Evolutionary conservation across 2,113 vertebrate genomes (phyloP), one percentile per base, ranked within the genome.

Genomic region (Protobothrops mucrosquamatus): DNA sequence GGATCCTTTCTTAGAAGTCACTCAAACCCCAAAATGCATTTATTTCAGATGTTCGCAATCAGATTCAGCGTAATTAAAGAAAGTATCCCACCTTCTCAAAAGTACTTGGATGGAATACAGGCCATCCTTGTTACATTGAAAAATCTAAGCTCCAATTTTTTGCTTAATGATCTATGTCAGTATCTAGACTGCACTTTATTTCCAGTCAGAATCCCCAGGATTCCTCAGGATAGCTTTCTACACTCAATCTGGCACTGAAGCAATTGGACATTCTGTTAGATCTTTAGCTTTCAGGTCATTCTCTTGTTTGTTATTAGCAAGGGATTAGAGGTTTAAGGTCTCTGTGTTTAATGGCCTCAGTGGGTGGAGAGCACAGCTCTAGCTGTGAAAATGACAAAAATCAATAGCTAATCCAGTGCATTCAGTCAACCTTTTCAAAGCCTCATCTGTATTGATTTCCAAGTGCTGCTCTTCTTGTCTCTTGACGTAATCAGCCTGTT

Each of bases 351-450:
- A 96, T 96, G 97, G 95, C 95, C 96, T 97, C 96, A 95, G 89
- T 1, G 9, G 96, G 97, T 96, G 95, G 95, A 54, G 90, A 97
- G 95, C 92, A 64, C 94, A 96, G 96, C 95, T 96, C 94, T 97
- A 91, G 96, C 96, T 97, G 95, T 95, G 96, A 97, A 98, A 98
- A 97, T 96, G 97, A 96, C 97, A 69, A 69, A 97, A 98, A 98
- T 98, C 98, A 1, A 98, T 98, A 97, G 95, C 96, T 98, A 98
- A 98, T 98, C 97, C 97, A 96, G 96, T 96, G 95, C 96, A 98
- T 96, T 96, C 97, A 98, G 96, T 96, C 97, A 97, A 96, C 97
- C 97, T 97, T 97, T 97, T 97, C 97, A 97, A 97, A 97, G 97
- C 94, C 95, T 96, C 97, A 97, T 97, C 95, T 61, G 39, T 97